Base-by-base conservation (phyloP, 2,797 vertebrate genomes). In the Xiphorhynchus erythropygius region DNA sequence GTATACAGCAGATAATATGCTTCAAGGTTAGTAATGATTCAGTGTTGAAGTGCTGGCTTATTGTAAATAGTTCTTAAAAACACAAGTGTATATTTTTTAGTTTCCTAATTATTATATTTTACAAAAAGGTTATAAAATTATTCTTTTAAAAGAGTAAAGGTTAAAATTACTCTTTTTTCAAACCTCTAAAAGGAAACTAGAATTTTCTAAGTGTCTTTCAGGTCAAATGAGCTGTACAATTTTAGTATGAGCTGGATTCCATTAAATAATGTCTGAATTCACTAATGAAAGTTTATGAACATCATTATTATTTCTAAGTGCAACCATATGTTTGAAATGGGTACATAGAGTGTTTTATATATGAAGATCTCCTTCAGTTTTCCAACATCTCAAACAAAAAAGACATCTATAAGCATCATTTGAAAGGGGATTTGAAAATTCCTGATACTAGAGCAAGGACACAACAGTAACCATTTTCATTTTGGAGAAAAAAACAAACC, bases 221-320 rank as follows among this genome's bases (percentile, higher is more conserved):
- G 89, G 49, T 96, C 60, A 37, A 68, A 92, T 75, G 69, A 89
- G 47, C 46, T 89, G 44, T 78, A 64, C 22, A 87, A 59, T 94
- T 97, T 96, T 69, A 88, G 27, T 73, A 87, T 50, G 76, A 95
- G 41, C 22, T 93, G 59, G 41, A 96, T 92, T 93, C 55, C 49
- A 65, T 33, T 94, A 71, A 93, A 80, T 75, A 78, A 86, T 71
- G 23, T 76, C 74, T 86, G 56, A 89, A 57, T 67, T 59, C 65
- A 41, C 74, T 85, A 95, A 93, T 69, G 68, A 96, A 94, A 95
- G 46, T 53, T 91, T 85, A 57, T 41, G 23, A 90, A 85, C 10
- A 49, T 68, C 73, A 63, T 46, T 46, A 46, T 84, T 95, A 87
- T 70, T 87, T 89, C 27, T 90, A 94, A 96, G 55, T 81, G 35